Evolutionary conservation across 2,888 invertebrate species (phyloP).

Genomic region (Lissocephala sabroskyi): DNA sequence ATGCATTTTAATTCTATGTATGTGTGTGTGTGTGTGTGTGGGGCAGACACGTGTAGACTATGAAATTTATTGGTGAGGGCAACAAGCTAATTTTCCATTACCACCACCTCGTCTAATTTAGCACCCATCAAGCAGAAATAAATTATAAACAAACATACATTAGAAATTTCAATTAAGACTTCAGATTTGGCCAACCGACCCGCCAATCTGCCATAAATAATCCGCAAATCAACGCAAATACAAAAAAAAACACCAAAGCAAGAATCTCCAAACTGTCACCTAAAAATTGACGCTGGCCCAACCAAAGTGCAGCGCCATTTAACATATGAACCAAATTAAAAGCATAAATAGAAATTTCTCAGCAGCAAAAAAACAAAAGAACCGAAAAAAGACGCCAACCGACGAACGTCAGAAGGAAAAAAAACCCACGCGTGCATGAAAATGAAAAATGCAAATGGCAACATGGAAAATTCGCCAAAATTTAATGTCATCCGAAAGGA

Average conservation of each 20-base stretch:
- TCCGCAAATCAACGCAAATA: slow-evolving; percentile 23
- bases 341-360: too few relatives aligned
- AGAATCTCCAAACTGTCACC: slow-evolving; percentile 46
- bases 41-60: too few relatives aligned
- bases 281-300: slow-evolving; percentile 28
- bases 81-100: slow-evolving; percentile 36
- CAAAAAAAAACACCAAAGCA: slow-evolving; percentile 19
- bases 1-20: too few relatives aligned
- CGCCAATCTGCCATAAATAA: slow-evolving; percentile 49
- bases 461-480: too few relatives aligned
- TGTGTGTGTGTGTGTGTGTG: too few relatives aligned
- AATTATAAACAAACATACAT: slow-evolving; percentile 48
- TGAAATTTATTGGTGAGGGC: too few relatives aligned
- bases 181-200: slow-evolving; percentile 18
- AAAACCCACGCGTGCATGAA: slow-evolving; percentile 3
- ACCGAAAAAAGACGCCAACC: too few relatives aligned
- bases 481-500: slow-evolving; percentile 1
- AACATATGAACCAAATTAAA: slow-evolving; percentile 29
- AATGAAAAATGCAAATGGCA: background rate
- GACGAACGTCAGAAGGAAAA: slow-evolving; percentile 2
- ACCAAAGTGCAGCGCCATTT: slow-evolving; percentile 54
- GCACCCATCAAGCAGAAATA: slow-evolving; percentile 34
- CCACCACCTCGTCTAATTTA: slow-evolving; percentile 22
- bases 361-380: slow-evolving; percentile 3
- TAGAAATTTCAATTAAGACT: slow-evolving; percentile 48